A percentile compares a stretch with the other conserved stretches of the same genome.
Conservation (phyloP, 2,113 vertebrate species). For the Solea senegalensis region DNA sequence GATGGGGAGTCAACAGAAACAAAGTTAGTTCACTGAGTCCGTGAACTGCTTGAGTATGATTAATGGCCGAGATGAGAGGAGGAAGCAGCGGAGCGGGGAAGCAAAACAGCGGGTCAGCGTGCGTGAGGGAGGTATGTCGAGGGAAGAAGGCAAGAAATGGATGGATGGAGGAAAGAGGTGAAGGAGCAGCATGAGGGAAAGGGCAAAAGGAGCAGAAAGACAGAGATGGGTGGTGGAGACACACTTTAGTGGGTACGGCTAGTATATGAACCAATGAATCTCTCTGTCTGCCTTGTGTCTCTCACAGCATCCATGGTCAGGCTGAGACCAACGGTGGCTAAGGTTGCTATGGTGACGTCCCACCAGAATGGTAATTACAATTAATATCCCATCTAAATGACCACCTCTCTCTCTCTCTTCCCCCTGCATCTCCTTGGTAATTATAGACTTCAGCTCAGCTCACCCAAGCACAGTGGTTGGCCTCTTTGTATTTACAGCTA, state of each 20-base stretch:
- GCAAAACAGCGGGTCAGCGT: constrained; percentile 41
- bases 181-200: constrained; percentile 1
- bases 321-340: constrained; percentile 50
- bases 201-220: not conserved
- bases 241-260: constrained; percentile 5
- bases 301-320: constrained; percentile 41
- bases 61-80: constrained; percentile 45
- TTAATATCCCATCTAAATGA: constrained; percentile 77
- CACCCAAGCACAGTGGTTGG: constrained; percentile 49
- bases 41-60: constrained; percentile 53
- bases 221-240: not conserved
- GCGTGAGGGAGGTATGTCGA: constrained; percentile 12
- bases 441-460: constrained; percentile 65
- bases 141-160: constrained; percentile 3
- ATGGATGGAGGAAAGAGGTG: constrained; percentile 6
- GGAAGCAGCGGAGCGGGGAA: constrained; percentile 49
- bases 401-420: constrained; percentile 56
- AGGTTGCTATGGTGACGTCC: constrained; percentile 73
- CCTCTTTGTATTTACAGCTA: constrained; percentile 58
- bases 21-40: constrained; percentile 31
- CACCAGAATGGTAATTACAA: constrained; percentile 77
- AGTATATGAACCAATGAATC: constrained; percentile 1
- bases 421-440: constrained; percentile 61
- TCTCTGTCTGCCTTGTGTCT: constrained; percentile 2
- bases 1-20: constrained; percentile 40